Percentiles rank a stretch among this genome's conserved stretches.
Evolutionary conservation across 2,113 vertebrate genomes (phyloP).

Genomic region (Mola mola): DNA sequence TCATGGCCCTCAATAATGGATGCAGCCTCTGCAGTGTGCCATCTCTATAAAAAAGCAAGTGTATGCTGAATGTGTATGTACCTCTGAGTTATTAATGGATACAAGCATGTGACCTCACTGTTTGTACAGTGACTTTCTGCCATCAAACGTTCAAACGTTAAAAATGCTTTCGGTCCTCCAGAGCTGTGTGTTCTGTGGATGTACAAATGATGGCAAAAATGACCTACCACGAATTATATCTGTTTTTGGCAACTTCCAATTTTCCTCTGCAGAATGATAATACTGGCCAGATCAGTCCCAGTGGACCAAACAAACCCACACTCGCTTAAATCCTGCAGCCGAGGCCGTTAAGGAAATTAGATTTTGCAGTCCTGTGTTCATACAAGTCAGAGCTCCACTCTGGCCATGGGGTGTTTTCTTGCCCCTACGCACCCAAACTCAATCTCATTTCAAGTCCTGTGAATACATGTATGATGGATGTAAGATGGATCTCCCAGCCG

Average conservation of each 20-base stretch:
- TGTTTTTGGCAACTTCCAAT: constrained; percentile 7
- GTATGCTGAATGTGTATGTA: constrained; percentile 25
- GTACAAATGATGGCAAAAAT: constrained; percentile 1
- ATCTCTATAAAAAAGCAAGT: constrained; percentile 66
- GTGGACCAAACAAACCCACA: constrained; percentile 16
- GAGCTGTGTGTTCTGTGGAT: neutral
- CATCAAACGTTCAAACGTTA: neutral
- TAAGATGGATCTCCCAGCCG: constrained; percentile 49
- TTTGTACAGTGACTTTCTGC: constrained; percentile 6
- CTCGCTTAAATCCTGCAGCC: constrained; percentile 27
- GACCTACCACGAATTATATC: constrained; percentile 1
- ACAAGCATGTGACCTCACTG: constrained; percentile 22
- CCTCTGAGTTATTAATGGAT: constrained; percentile 9
- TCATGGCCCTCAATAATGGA: constrained; percentile 79
- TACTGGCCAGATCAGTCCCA: constrained; percentile 22
- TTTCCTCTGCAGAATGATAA: constrained; percentile 17
- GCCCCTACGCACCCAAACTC: neutral
- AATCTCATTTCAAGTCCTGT: constrained; percentile 48
- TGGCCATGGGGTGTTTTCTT: constrained; percentile 24
- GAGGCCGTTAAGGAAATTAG: constrained; percentile 46
- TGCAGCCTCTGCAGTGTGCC: constrained; percentile 67
- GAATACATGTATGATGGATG: constrained; percentile 54
- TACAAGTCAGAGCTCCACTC: constrained; percentile 9
- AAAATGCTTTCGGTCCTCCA: constrained; percentile 13
- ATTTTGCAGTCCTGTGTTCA: constrained; percentile 38